phyloP scores from a whole-genome alignment of 1,140 invertebrate species.

The Melitaea cinxia region DNA sequence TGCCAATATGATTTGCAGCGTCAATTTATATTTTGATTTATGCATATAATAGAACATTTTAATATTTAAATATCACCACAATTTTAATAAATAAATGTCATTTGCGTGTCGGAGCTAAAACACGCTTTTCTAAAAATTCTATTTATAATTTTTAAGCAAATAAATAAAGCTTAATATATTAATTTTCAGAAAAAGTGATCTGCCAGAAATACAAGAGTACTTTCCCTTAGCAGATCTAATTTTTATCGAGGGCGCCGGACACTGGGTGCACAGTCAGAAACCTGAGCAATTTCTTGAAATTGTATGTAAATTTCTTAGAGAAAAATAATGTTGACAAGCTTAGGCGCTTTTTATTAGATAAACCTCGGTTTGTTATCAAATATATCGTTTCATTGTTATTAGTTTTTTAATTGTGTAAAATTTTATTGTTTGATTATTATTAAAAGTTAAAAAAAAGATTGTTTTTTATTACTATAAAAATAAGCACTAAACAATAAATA shows the following conservation, averaged over 20 bases:
- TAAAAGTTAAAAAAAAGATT: neutral
- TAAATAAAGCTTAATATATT: neutral
- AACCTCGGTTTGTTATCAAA: neutral
- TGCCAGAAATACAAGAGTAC: slow-evolving; percentile 85
- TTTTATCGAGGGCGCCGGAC: slow-evolving; percentile 91
- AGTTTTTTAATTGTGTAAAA: slow-evolving; percentile 2
- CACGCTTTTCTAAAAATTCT: too few species aligned
- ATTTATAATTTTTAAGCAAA: too few species aligned
- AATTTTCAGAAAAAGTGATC: slow-evolving; percentile 84
- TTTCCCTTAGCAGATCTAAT: slow-evolving; percentile 90
- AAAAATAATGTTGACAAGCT: slow-evolving; percentile 50
- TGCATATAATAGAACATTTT: too few species aligned
- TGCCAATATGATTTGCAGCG: too few species aligned
- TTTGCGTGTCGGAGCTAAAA: too few species aligned
- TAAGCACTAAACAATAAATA: neutral
- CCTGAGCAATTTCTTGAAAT: slow-evolving; percentile 89
- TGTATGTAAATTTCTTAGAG: slow-evolving; percentile 79
- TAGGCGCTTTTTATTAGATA: neutral
- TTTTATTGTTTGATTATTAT: neutral
- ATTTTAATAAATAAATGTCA: neutral
- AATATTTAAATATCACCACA: too few species aligned
- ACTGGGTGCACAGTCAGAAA: slow-evolving; percentile 96
- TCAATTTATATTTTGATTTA: too few species aligned
- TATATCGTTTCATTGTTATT: neutral
- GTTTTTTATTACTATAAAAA: neutral